phyloP scores from a whole-genome alignment of 2,113 vertebrate genomes.

The Rhineura floridana region DNA sequence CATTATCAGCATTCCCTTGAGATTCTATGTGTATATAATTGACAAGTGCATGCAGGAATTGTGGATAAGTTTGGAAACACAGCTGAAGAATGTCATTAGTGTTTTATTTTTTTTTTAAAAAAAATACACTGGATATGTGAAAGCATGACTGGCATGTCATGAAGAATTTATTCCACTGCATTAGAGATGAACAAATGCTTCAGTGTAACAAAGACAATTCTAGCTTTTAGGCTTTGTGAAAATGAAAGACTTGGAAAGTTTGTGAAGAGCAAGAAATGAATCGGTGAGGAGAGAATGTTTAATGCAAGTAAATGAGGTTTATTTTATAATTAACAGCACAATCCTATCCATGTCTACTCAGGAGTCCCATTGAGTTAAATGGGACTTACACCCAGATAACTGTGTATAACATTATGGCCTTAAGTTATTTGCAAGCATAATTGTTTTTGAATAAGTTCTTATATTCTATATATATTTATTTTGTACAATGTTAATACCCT shows the following conservation, averaged over 20 bases:
- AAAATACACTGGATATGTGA: background rate
- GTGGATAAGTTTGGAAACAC: background rate
- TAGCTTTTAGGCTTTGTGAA: background rate
- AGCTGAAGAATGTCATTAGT: background rate
- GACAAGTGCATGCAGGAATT: background rate
- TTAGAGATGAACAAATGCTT: background rate
- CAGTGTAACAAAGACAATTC: background rate
- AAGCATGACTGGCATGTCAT: background rate
- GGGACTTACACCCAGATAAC: background rate
- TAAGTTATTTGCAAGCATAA: too few species aligned
- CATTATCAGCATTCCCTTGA: background rate
- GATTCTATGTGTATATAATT: background rate
- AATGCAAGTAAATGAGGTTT: background rate
- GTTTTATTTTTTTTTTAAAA: background rate
- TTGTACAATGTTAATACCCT: too few species aligned
- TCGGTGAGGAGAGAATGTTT: background rate
- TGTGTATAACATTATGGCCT: too few species aligned
- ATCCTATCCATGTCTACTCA: background rate
- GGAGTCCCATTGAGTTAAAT: background rate
- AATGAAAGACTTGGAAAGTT: background rate
- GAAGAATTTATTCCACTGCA: background rate
- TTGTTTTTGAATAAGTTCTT: too few species aligned
- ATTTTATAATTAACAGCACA: background rate
- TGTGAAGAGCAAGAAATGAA: background rate
- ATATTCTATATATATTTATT: too few species aligned